Base-by-base conservation (phyloP, 2,888 invertebrate species). In the Eristalinus sepulchralis region DNA sequence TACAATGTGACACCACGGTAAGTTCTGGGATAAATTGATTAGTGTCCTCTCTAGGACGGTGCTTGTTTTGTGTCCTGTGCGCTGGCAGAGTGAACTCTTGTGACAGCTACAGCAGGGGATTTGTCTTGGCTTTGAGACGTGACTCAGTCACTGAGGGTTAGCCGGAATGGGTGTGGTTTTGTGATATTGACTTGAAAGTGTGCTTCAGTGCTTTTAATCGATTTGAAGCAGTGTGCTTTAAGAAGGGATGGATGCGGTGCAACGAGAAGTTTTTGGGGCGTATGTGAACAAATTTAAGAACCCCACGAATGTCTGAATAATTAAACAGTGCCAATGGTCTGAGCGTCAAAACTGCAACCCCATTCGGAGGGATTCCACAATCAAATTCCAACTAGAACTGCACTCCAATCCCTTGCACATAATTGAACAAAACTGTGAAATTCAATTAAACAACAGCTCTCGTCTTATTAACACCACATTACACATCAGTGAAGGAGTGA, bases 401-500 rank as follows among this genome's bases (percentile, higher is more conserved):
- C 47, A 17, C 47, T 47, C 47, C 47, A 17, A 6, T 17, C 17
- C 8, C 17, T 0, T 47, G 47, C 47, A 17, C 47, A 17, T 8
- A 47, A 47, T 47, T 47, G 17, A 47, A 17, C 47, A 17, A 17
- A 47, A 60, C n/a, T 64, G 17, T 47, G 10, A 6, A 68, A 79
- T 83, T 75, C 75, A 83, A 83, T 86, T 82, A 79, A 71, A 78
- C 57, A 75, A 36, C 70, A 47, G 47, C 67, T 86, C 75, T 75
- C 75, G 86, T 82, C 86, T 82, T 86, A 86, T 86, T 86, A 86
- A 82, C 83, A 86, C 83, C 79, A 71, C 75, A 86, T 83, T 86
- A 86, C 53, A 47, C 17, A n/a, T n/a, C 17, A 60, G 27, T 2
- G 2, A 3, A 27, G 5, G 27, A 27, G 27, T 3, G 27, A 27